Conservation (phyloP, 2,113 vertebrate species). For the Myiagra hebetior region DNA sequence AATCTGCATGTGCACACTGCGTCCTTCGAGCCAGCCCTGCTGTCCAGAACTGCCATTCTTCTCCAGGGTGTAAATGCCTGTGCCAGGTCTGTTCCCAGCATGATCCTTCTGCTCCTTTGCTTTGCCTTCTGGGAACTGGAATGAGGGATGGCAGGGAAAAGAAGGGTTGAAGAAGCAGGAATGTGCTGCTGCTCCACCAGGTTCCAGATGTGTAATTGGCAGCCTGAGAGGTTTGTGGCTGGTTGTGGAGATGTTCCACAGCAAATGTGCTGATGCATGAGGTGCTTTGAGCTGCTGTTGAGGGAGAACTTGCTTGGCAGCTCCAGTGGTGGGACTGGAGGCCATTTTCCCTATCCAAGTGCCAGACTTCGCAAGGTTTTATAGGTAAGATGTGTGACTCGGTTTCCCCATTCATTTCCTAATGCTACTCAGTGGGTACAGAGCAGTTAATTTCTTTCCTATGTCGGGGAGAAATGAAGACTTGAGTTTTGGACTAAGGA, state of each 20-base stretch:
- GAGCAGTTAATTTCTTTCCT: not conserved
- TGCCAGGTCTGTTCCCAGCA: not conserved
- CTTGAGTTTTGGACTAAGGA: not conserved
- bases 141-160: not conserved
- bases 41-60: not conserved
- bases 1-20: not conserved
- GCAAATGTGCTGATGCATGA: not conserved
- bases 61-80: not conserved
- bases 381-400: not conserved
- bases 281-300: not conserved
- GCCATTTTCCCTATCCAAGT: not conserved
- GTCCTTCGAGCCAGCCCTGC: not conserved
- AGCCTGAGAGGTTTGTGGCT: fast-evolving
- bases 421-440: not conserved
- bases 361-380: not conserved
- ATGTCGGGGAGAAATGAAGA: not conserved
- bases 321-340: not conserved
- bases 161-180: not conserved
- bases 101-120: not conserved
- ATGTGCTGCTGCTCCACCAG: not conserved
- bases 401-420: not conserved
- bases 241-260: not conserved
- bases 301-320: not conserved
- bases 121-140: not conserved
- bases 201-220: not conserved